phyloP scores from a whole-genome alignment of 2,797 vertebrate genomes.

The Ispidina picta region DNA sequence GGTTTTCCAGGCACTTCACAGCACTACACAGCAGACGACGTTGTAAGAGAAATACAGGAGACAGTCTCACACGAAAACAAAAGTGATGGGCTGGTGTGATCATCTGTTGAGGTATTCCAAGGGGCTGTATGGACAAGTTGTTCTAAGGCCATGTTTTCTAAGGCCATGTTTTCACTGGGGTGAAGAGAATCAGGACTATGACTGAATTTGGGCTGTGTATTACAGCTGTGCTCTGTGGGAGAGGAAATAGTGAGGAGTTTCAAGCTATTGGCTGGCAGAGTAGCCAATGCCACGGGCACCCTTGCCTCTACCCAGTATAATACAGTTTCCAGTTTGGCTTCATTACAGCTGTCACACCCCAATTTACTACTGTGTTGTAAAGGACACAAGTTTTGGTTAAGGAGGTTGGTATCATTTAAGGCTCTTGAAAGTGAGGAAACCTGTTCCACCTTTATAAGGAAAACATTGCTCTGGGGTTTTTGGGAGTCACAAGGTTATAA shows the following conservation, averaged over 20 bases:
- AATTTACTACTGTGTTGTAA: not conserved
- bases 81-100: not conserved
- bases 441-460: constrained; percentile 7
- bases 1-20: not conserved
- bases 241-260: not conserved
- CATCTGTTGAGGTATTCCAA: not conserved
- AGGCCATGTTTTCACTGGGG: not conserved
- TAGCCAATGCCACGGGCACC: not conserved
- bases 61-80: not conserved
- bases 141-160: not conserved
- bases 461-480: constrained; percentile 17
- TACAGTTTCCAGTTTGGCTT: not conserved
- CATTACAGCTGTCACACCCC: not conserved
- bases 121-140: not conserved
- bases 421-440: constrained; percentile 19
- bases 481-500: constrained; percentile 8
- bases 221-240: not conserved
- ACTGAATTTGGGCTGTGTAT: not conserved
- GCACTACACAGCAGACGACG: not conserved
- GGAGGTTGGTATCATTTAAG: constrained; percentile 6
- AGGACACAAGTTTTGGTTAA: not conserved
- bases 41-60: not conserved
- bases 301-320: not conserved
- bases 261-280: not conserved
- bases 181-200: not conserved